These are phyloP conservation scores for Bradypodion ventrale DNA, from an alignment of 2,797 vertebrate genomes.

Conservation along the genomic window DNA sequence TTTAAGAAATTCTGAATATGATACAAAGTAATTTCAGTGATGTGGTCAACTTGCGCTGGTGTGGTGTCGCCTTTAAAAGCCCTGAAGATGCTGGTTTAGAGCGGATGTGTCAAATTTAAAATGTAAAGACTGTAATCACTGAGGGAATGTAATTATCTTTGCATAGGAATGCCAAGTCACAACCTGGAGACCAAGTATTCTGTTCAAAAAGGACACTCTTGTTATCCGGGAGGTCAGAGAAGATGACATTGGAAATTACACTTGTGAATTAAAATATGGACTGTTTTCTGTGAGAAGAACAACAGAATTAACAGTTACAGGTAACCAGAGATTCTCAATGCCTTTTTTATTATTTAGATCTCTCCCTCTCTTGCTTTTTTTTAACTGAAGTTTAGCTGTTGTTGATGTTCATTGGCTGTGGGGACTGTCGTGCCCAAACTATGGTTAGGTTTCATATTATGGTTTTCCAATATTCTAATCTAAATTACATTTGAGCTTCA, in stretches of 20 bases:
- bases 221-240: slow-evolving; percentile 94
- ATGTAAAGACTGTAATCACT: slow-evolving; percentile 3
- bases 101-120: not conserved
- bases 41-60: not conserved
- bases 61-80: not conserved
- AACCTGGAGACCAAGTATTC: slow-evolving; percentile 88
- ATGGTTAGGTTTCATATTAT: not conserved
- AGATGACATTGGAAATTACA: slow-evolving; percentile 98
- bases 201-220: slow-evolving; percentile 88
- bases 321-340: slow-evolving; percentile 72
- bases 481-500: not conserved
- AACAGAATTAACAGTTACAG: slow-evolving; percentile 92
- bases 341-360: not conserved
- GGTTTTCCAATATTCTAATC: not conserved
- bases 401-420: not conserved
- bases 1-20: not conserved
- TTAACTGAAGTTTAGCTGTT: not conserved
- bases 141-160: slow-evolving; percentile 60
- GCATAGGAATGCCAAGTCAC: slow-evolving; percentile 91
- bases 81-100: not conserved
- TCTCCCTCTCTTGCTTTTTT: accelerated
- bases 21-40: not conserved
- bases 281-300: slow-evolving; percentile 93
- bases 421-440: not conserved
- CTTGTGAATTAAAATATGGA: slow-evolving; percentile 93